Evolutionary conservation across 2,797 vertebrate genomes (phyloP).

Genomic region (Acanthurus leucopareius): DNA sequence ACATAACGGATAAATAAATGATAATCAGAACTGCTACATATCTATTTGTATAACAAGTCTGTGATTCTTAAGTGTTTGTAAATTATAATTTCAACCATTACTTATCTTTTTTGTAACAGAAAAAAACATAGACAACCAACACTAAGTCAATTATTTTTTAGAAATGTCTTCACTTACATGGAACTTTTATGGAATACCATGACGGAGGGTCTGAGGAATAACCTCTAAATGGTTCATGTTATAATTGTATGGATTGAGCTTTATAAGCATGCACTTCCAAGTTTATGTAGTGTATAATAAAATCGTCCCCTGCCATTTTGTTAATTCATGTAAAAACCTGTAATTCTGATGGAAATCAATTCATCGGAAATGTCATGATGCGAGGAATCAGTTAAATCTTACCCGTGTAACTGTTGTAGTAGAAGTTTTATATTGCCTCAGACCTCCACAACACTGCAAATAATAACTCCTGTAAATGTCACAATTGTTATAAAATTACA

Average conservation of each 20-base stretch:
- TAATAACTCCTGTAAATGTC: conserved; percentile 87
- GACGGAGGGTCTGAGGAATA: not conserved
- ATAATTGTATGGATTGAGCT: not conserved
- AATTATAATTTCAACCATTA: not conserved
- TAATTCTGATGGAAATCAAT: conserved; percentile 46
- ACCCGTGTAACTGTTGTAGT: conserved; percentile 85
- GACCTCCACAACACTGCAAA: conserved; percentile 87
- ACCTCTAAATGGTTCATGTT: not conserved
- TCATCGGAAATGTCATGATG: conserved; percentile 77
- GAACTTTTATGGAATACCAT: not conserved
- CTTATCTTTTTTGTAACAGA: not conserved
- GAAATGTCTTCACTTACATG: not conserved
- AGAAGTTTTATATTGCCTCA: conserved; percentile 87
- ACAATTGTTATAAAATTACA: conserved; percentile 81
- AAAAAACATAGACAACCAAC: conserved; percentile 17
- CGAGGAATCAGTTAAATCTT: conserved; percentile 88
- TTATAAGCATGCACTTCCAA: conserved; percentile 61
- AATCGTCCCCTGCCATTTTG: conserved; percentile 16
- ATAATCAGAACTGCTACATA: not conserved
- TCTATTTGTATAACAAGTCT: not conserved
- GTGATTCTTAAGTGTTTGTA: not conserved
- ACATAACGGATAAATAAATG: not conserved
- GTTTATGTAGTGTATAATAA: conserved; percentile 21
- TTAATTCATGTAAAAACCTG: conserved; percentile 18
- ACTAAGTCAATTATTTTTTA: not conserved